Conservation (phyloP, 2,888 invertebrate species). For the Lasioglossum leucozonium region DNA sequence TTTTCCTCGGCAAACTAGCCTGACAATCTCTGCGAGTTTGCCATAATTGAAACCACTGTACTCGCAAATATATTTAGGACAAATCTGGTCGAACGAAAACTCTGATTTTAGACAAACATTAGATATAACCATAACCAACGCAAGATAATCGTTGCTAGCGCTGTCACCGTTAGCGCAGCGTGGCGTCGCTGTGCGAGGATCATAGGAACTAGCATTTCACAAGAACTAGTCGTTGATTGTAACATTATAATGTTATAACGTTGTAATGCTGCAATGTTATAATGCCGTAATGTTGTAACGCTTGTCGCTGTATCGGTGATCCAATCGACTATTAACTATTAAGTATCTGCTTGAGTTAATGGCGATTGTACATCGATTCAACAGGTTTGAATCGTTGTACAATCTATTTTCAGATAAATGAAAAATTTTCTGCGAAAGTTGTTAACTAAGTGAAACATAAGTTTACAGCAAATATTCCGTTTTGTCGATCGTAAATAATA, state of each 20-base stretch:
- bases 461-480: too few relatives aligned
- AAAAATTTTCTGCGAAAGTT: too few relatives aligned
- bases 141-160: slow-evolving; percentile 20
- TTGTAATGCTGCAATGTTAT: background rate
- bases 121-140: slow-evolving; percentile 28
- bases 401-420: background rate
- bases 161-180: slow-evolving; percentile 22
- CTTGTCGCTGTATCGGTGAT: background rate
- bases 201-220: background rate
- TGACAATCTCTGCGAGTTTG: background rate
- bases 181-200: slow-evolving; percentile 36
- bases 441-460: too few relatives aligned
- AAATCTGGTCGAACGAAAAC: background rate
- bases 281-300: background rate
- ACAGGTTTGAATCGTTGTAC: background rate
- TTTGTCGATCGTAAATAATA: too few relatives aligned
- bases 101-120: slow-evolving; percentile 17
- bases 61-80: background rate
- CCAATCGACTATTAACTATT: background rate
- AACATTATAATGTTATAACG: background rate
- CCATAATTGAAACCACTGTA: background rate
- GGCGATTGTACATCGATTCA: background rate
- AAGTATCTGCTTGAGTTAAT: background rate
- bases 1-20: background rate
- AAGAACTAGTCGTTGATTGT: background rate